Evolutionary conservation across 2,113 vertebrate species (phyloP).

Genomic region (Alethe castanea): DNA sequence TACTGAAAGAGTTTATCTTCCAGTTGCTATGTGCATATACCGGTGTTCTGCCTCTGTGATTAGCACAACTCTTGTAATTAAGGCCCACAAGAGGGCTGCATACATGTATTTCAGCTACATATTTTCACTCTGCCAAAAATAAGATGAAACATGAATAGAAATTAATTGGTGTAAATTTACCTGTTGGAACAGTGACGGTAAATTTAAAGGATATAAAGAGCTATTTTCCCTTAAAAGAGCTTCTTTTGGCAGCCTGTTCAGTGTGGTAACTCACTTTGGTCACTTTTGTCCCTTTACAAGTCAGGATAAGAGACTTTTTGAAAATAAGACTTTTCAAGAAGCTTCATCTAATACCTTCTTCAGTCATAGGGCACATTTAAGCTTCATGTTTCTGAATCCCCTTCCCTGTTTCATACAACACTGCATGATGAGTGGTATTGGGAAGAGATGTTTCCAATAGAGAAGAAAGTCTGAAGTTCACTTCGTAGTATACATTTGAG

Average conservation of each 20-base stretch:
- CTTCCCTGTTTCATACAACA: background rate
- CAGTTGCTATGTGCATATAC: background rate
- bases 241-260: background rate
- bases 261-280: background rate
- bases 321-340: background rate
- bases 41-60: background rate
- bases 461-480: background rate
- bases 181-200: background rate
- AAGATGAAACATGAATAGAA: background rate
- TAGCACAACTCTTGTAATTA: background rate
- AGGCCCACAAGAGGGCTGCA: background rate
- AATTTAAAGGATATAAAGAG: background rate
- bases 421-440: background rate
- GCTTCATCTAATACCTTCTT: background rate
- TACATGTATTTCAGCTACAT: background rate
- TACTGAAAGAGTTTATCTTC: background rate
- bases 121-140: background rate
- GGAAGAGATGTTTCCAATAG: background rate
- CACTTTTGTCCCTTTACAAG: background rate
- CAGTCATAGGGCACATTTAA: background rate
- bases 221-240: background rate
- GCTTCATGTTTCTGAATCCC: background rate
- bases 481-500: background rate
- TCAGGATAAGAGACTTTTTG: background rate
- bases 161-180: background rate